Percentiles rank a stretch among this genome's conserved stretches.
Conservation (phyloP, 1,140 invertebrate genomes). For the Pseudomyrmex sp. region DNA sequence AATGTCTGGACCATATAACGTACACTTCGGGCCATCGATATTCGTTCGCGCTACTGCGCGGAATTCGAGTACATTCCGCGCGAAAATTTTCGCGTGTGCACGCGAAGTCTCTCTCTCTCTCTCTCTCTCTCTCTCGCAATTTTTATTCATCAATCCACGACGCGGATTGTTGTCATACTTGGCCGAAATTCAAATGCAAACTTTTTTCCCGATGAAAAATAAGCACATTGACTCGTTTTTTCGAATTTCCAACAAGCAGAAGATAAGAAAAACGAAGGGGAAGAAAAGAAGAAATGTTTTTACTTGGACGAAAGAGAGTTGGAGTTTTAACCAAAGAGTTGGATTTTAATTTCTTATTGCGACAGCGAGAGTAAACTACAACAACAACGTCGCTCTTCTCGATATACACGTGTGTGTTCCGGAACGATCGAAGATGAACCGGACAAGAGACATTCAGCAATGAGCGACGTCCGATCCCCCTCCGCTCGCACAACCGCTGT, state of each 20-base stretch:
- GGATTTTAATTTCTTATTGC: background rate
- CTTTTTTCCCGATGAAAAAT: no score
- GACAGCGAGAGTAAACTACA: background rate
- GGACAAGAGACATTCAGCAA: slow-evolving; percentile 12
- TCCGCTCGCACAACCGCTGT: slow-evolving; percentile 5
- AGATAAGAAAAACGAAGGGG: background rate
- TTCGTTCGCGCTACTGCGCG: background rate
- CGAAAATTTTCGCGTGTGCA: background rate
- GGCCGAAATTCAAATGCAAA: no score
- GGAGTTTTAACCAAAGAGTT: no score
- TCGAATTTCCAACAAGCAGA: no score
- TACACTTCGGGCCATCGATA: slow-evolving; percentile 66
- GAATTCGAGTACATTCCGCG: slow-evolving; percentile 16
- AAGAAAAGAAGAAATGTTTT: background rate
- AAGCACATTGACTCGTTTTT: no score
- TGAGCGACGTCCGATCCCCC: slow-evolving; percentile 54
- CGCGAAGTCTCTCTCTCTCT: no score
- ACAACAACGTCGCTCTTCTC: background rate
- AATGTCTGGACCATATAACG: slow-evolving; percentile 73
- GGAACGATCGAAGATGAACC: slow-evolving; percentile 35
- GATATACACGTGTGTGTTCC: background rate
- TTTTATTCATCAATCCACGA: no score
- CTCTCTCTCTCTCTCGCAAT: no score
- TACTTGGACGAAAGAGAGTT: no score
- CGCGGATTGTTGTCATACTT: no score